A percentile compares a stretch with the other conserved stretches of the same genome.
Conservation (phyloP, 1,140 invertebrate species). For the Nasonia giraulti region DNA sequence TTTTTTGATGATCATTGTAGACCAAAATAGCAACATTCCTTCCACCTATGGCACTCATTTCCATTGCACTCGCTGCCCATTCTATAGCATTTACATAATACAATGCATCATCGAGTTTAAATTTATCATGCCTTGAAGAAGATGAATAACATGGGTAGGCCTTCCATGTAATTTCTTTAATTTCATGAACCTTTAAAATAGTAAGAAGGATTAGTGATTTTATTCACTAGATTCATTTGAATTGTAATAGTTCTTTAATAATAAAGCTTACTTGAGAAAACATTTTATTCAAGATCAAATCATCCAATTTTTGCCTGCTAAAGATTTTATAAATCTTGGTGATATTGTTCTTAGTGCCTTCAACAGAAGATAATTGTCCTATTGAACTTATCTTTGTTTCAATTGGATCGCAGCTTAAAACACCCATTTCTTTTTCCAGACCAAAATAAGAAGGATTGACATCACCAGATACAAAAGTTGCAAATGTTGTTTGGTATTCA, state of each 20-base stretch:
- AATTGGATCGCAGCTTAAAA: slow-evolving; percentile 75
- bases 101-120: slow-evolving; percentile 76
- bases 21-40: slow-evolving; percentile 80
- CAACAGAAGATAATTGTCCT: slow-evolving; percentile 70
- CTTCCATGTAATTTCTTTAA: slow-evolving; percentile 72
- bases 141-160: slow-evolving; percentile 80
- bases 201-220: slow-evolving; percentile 11
- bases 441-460: slow-evolving; percentile 74
- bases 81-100: slow-evolving; percentile 83
- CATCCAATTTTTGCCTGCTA: slow-evolving; percentile 71
- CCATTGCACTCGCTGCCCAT: slow-evolving; percentile 82
- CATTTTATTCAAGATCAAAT: slow-evolving; percentile 71
- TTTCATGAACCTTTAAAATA: slow-evolving; percentile 60
- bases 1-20: slow-evolving; percentile 61
- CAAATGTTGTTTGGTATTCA: slow-evolving; percentile 76
- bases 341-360: slow-evolving; percentile 54
- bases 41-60: slow-evolving; percentile 81
- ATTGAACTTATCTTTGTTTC: slow-evolving; percentile 69
- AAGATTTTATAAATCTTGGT: slow-evolving; percentile 78
- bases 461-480: slow-evolving; percentile 77
- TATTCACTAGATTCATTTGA: background rate
- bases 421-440: slow-evolving; percentile 63
- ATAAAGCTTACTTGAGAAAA: slow-evolving; percentile 71
- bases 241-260: background rate
- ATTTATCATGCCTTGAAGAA: slow-evolving; percentile 70